Evolutionary conservation across 2,888 invertebrate species (phyloP).

Genomic region (Pelosia muscerda): DNA sequence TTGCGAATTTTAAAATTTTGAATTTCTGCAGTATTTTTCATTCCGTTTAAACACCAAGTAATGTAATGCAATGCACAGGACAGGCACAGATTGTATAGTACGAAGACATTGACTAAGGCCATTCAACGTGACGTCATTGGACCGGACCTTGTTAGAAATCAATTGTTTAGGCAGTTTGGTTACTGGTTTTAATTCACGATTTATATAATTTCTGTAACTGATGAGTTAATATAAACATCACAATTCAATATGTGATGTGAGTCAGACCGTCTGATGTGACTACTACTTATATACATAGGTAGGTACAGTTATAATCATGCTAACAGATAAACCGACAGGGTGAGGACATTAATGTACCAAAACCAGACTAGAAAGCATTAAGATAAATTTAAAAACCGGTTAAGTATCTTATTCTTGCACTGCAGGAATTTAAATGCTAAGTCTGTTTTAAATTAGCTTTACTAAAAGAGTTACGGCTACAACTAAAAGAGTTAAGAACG

Average conservation of each 20-base stretch:
- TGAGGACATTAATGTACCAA: not conserved
- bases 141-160: not conserved
- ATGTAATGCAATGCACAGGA: not conserved
- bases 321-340: not conserved
- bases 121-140: constrained; percentile 6
- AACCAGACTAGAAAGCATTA: not conserved
- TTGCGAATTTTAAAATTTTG: too few relatives aligned
- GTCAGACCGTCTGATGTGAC: not conserved
- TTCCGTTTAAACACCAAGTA: not conserved
- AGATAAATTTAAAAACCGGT: not conserved
- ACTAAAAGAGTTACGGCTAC: too few relatives aligned
- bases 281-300: too few relatives aligned
- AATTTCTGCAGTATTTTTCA: not conserved
- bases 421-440: not conserved
- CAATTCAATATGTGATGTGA: not conserved
- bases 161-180: constrained; percentile 8
- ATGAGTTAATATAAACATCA: not conserved
- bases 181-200: constrained; percentile 4
- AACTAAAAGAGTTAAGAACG: too few relatives aligned
- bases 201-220: not conserved
- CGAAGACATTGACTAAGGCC: not conserved
- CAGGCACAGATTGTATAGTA: not conserved
- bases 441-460: too few relatives aligned
- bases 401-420: not conserved
- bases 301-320: constrained; percentile 1